Evolutionary conservation across 2,888 invertebrate species (phyloP).

Genomic region (Xestia c-nigrum): DNA sequence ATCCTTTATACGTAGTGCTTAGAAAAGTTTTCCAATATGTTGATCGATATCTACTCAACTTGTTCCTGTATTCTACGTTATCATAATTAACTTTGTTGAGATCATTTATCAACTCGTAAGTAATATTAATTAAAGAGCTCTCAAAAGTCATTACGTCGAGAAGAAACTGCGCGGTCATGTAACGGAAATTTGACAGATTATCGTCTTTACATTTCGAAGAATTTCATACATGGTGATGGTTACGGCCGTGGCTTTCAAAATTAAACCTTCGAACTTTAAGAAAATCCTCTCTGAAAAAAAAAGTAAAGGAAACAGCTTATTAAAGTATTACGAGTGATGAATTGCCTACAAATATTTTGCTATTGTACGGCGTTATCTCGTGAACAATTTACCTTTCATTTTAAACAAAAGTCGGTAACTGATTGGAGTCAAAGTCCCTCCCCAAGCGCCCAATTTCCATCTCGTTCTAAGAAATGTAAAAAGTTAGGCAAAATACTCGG

Average conservation of each 20-base stretch:
- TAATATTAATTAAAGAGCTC: conserved; percentile 52
- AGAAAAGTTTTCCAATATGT: conserved; percentile 16
- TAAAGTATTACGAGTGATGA: not conserved
- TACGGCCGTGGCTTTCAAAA: not conserved
- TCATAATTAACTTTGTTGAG: conserved; percentile 40
- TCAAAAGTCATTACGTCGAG: conserved; percentile 25
- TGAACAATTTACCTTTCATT: conserved; percentile 19
- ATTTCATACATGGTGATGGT: not conserved
- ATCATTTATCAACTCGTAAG: conserved; percentile 50
- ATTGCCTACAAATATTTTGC: conserved; percentile 23
- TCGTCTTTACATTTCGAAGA: conserved; percentile 3
- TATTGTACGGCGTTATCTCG: not conserved
- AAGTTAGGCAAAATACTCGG: conserved; percentile 42
- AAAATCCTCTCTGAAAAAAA: not conserved
- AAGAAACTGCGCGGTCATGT: conserved; percentile 32
- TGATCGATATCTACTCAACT: conserved; percentile 7
- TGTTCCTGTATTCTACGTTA: not conserved
- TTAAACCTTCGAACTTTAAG: not conserved
- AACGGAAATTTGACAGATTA: conserved; percentile 31
- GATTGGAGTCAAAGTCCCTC: conserved; percentile 13
- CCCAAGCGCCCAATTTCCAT: conserved; percentile 22
- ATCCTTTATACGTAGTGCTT: not conserved
- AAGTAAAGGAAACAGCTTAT: not conserved
- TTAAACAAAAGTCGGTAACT: conserved; percentile 23
- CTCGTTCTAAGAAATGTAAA: conserved; percentile 17